A percentile compares a stretch with the other conserved stretches of the same genome.
Evolutionary conservation across 2,888 invertebrate genomes (phyloP).

Genomic region (Megaustenia siamemsis): DNA sequence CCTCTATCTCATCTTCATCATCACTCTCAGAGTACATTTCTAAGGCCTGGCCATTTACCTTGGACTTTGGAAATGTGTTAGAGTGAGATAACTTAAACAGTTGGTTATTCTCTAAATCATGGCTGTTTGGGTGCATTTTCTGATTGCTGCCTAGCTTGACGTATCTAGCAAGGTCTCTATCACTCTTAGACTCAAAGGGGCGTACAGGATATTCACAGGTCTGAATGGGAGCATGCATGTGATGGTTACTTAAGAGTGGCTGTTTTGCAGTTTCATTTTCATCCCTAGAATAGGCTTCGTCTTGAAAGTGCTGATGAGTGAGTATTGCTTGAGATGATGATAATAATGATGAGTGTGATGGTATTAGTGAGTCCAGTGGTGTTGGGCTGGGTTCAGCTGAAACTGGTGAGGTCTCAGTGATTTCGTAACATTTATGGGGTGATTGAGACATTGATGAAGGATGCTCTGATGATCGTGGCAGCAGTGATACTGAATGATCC

Average conservation of each 20-base stretch:
- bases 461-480: not conserved
- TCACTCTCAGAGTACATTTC: slow-evolving; percentile 25
- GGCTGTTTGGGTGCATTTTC: not conserved
- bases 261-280: slow-evolving; percentile 5
- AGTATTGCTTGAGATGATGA: not conserved
- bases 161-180: slow-evolving; percentile 8
- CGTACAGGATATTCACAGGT: not conserved
- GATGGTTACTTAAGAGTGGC: not conserved
- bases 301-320: slow-evolving; percentile 14
- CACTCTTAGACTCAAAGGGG: slow-evolving; percentile 20
- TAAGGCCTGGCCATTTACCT: not conserved
- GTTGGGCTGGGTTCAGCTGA: not conserved
- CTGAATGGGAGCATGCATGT: not conserved
- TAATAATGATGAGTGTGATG: not conserved
- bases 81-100: slow-evolving; percentile 25
- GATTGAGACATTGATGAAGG: not conserved
- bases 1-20: slow-evolving; percentile 19
- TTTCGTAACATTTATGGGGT: not conserved
- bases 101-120: not conserved
- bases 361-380: not conserved
- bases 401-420: not conserved
- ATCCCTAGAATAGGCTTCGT: slow-evolving; percentile 10
- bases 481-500: not conserved
- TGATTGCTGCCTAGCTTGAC: not conserved
- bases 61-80: slow-evolving; percentile 43